Conservation (phyloP, 2,888 invertebrate species). For the Limenitis camilla region DNA sequence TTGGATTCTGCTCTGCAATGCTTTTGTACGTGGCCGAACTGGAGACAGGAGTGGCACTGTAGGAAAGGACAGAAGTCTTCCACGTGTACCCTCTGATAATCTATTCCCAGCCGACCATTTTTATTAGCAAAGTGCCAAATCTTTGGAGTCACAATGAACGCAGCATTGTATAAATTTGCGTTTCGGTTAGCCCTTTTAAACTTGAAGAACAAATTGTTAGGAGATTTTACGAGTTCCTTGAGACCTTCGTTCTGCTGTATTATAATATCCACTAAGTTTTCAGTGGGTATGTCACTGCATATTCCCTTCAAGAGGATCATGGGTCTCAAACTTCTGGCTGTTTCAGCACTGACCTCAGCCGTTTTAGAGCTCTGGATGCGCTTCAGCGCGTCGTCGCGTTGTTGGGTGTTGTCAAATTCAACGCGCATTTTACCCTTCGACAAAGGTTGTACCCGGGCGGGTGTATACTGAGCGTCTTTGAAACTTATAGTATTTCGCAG, state of each 20-base stretch:
- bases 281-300: too few relatives aligned
- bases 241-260: not conserved
- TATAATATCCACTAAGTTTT: not conserved
- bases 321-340: too few relatives aligned
- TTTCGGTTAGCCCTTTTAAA: constrained; percentile 1
- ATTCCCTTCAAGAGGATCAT: too few relatives aligned
- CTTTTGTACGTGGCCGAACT: constrained; percentile 7
- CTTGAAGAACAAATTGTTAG: too few relatives aligned
- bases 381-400: not conserved
- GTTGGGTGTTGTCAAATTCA: constrained; percentile 6
- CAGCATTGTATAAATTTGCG: constrained; percentile 1
- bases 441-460: not conserved
- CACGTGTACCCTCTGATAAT: too few relatives aligned
- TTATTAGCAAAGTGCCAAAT: too few relatives aligned
- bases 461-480: constrained; percentile 1
- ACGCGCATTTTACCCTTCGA: constrained; percentile 9
- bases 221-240: not conserved
- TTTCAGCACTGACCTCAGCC: constrained; percentile 3
- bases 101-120: too few relatives aligned
- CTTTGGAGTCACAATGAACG: not conserved
- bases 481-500: constrained; percentile 1
- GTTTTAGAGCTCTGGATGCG: not conserved
- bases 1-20: too few relatives aligned
- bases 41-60: constrained; percentile 8
- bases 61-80: constrained; percentile 4